Evolutionary conservation across 1,140 invertebrate species (phyloP), one percentile per base, ranked within the genome.

Genomic region (Bradynema listronoti): DNA sequence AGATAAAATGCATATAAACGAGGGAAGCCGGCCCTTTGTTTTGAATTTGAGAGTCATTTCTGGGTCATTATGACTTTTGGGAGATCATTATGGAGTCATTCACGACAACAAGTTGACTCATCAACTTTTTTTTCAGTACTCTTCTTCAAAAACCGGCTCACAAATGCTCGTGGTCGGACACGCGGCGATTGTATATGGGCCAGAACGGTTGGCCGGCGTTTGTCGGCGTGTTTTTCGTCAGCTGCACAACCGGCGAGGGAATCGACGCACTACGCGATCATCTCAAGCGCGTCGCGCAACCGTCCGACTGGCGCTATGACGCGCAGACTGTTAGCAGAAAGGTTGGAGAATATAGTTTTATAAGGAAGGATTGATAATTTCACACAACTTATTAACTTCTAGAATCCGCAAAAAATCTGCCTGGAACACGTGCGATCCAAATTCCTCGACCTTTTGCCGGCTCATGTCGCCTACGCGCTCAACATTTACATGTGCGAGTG

Each of bases 111-210:
- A 33, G 14, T 29, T 49, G 32, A 25, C 24, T 29, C 16, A 30
- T 14, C 19, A 16, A 3, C 29, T n/a, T 0, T 9, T 22, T 9
- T 46, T 69, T 65, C 46, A 75, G 73, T 32, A 55, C 61, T 32
- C 19, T 75, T 6, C 59, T 75, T 7, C 39, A 52, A 6, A 78
- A 65, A 32, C 72, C 76, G 19, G 58, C 76, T 9, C 59, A 68
- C 49, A 77, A 70, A 42, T 61, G 66, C 42, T 32, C 45, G 7
- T 75, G 66, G 55, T 24, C 42, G 1, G 74, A 74, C 5, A 74
- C 71, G 9, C 57, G 56, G 19, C 49, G 42, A 19, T 51, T 73
- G 27, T 72, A 68, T 34, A 42, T 41, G 6, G 32, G 51, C 4
- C 52, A 66, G 32, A 16, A 56, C 22, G 71, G 70, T 54, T 71